Evolutionary conservation across 2,113 vertebrate species (phyloP).

Genomic region (Gymnogyps californianus): DNA sequence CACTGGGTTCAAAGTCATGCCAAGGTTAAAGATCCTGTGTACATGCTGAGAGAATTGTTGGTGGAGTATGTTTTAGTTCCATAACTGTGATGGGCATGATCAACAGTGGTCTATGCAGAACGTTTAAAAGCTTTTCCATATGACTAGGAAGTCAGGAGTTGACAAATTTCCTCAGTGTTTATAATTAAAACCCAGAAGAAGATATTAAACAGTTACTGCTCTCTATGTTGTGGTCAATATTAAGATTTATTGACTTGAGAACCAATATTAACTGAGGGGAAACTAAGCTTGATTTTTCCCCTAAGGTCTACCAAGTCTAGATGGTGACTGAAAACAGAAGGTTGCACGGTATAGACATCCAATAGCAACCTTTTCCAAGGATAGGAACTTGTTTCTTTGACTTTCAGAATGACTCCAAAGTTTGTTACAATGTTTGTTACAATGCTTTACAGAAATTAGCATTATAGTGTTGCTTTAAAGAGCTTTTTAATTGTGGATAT

Average conservation of each 20-base stretch:
- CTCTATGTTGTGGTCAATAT: conserved; percentile 50
- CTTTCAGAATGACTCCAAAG: background rate
- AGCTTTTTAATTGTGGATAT: background rate
- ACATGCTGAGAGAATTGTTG: background rate
- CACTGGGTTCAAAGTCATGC: background rate
- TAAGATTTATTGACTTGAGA: conserved; percentile 62
- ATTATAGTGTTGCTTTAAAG: background rate
- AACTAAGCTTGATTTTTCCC: conserved; percentile 9
- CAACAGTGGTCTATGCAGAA: background rate
- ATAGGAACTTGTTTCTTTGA: background rate
- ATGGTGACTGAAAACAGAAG: conserved; percentile 31
- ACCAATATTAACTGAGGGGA: conserved; percentile 2
- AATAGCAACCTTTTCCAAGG: background rate
- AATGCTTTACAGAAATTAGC: background rate
- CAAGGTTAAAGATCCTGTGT: background rate
- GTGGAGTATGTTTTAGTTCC: background rate
- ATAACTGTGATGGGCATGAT: background rate
- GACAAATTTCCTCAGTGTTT: conserved; percentile 59
- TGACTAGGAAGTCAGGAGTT: conserved; percentile 65
- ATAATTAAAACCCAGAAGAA: conserved; percentile 68
- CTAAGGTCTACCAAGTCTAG: background rate
- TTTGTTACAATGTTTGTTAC: background rate
- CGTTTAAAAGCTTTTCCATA: conserved; percentile 70
- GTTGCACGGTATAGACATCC: background rate
- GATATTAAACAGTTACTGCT: conserved; percentile 62